These are phyloP conservation scores for Lepas anatifera DNA, from an alignment of 2,888 invertebrate species.

Conservation along the genomic window DNA sequence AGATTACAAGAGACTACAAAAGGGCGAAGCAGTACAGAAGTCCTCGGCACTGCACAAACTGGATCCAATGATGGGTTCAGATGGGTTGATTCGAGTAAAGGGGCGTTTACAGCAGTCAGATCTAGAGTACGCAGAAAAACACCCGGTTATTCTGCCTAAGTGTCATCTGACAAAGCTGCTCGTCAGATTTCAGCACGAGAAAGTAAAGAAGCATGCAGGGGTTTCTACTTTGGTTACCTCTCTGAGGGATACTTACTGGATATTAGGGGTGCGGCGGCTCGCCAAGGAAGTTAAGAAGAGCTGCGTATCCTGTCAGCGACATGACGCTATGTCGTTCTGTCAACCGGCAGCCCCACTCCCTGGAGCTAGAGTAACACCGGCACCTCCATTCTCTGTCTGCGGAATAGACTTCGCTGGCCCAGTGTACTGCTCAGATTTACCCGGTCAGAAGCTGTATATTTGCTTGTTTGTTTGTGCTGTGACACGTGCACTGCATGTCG, in stretches of 20 bases:
- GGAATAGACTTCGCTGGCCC: not conserved
- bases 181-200: not conserved
- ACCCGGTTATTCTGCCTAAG: not conserved
- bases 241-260: not conserved
- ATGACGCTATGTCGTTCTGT: not conserved
- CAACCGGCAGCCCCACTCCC: not conserved
- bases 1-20: not conserved
- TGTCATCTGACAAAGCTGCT: not conserved
- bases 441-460: too few relatives aligned
- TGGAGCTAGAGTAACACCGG: not conserved
- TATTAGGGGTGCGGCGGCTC: not conserved
- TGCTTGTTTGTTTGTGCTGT: not conserved
- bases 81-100: not conserved
- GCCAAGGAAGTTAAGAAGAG: not conserved
- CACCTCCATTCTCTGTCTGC: not conserved
- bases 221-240: not conserved
- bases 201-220: not conserved
- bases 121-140: not conserved
- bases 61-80: not conserved
- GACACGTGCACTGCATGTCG: not conserved
- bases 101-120: not conserved
- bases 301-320: not conserved
- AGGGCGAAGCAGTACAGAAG: not conserved
- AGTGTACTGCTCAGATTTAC: not conserved
- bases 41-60: not conserved